Evolutionary conservation across 2,888 invertebrate species (phyloP).

Genomic region (Odontomyia ornata): DNA sequence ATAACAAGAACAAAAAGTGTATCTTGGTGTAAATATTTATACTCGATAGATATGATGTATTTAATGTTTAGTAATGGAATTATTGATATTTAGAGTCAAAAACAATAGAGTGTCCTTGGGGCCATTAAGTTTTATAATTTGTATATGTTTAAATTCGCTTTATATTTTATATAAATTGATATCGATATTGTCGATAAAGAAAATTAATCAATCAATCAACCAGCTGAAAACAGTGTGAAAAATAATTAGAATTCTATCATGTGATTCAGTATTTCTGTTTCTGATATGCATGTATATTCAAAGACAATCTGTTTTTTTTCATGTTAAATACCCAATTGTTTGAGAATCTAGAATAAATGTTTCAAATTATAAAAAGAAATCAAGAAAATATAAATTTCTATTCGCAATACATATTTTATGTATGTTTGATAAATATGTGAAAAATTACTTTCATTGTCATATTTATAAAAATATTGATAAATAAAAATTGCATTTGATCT

Average conservation of each 20-base stretch:
- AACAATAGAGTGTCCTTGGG: no score
- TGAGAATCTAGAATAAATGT: neutral
- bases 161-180: no score
- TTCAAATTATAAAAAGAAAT: neutral
- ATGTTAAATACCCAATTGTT: neutral
- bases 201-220: no score
- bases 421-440: neutral
- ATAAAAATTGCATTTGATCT: neutral
- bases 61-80: neutral
- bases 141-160: no score
- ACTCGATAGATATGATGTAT: slow-evolving; percentile 32
- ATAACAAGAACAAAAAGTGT: neutral
- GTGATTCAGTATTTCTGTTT: slow-evolving; percentile 16
- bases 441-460: neutral
- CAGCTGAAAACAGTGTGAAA: neutral
- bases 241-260: neutral
- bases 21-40: slow-evolving; percentile 19
- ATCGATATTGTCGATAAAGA: no score
- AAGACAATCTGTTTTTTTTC: slow-evolving; percentile 34
- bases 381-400: slow-evolving; percentile 15
- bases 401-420: slow-evolving; percentile 18
- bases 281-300: slow-evolving; percentile 16
- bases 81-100: neutral
- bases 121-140: no score
- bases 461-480: slow-evolving; percentile 16